Percentiles rank a stretch among this genome's conserved stretches.
Evolutionary conservation across 37 sponge, comb jelly and placozoan genomes (phyloP).

Genomic region (Diacarnus erythraeanus): DNA sequence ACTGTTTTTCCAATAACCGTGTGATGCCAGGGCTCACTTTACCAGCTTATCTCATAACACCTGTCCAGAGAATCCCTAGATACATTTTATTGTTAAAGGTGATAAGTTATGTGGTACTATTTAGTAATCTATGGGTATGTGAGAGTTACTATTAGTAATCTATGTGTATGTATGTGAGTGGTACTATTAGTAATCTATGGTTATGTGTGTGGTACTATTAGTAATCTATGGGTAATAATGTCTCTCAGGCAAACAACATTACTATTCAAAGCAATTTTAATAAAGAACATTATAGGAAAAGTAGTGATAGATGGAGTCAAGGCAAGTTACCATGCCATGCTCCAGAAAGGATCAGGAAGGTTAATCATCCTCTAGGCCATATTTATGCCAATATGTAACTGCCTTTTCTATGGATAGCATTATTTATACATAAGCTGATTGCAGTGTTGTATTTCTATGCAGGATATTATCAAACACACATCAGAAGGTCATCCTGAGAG

Average conservation of each 20-base stretch:
- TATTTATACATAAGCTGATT: too few species aligned
- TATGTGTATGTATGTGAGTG: constrained; percentile 29
- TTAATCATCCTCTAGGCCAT: too few species aligned
- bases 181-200: not conserved
- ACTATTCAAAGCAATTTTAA: too few species aligned
- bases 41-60: constrained; percentile 84
- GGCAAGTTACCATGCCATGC: too few species aligned
- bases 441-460: not conserved
- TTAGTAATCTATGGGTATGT: too few species aligned
- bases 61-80: constrained; percentile 91
- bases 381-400: too few species aligned
- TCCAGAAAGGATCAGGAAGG: too few species aligned
- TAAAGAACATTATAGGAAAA: too few species aligned
- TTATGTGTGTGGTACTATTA: not conserved
- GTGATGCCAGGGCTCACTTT: constrained; percentile 65
- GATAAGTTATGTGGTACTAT: not conserved
- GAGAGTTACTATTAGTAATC: not conserved
- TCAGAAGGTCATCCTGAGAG: constrained; percentile 71
- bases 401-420: too few species aligned
- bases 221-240: too few species aligned
- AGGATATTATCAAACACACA: constrained; percentile 76
- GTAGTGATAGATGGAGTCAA: too few species aligned
- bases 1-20: constrained; percentile 45
- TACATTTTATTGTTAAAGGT: constrained; percentile 87
- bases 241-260: too few species aligned